These are phyloP conservation scores for Epistrophella euchroma DNA, from an alignment of 2,888 invertebrate genomes.

Conservation along the genomic window DNA sequence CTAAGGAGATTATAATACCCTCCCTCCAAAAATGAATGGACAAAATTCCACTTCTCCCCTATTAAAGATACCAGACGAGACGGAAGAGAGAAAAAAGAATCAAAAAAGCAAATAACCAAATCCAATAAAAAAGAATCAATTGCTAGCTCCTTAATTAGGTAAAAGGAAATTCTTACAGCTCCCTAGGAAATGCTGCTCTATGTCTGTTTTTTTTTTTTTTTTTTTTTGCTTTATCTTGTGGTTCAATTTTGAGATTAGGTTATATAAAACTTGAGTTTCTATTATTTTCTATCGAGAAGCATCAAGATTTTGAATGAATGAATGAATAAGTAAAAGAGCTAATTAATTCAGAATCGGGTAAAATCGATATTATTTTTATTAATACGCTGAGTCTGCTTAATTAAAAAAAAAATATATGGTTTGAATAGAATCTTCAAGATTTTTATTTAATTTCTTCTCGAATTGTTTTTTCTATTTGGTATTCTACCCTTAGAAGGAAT, in stretches of 20 bases:
- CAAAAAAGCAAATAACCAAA: constrained; percentile 24
- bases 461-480: constrained; percentile 3
- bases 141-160: constrained; percentile 69
- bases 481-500: neutral
- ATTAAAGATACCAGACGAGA: constrained; percentile 1
- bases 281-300: constrained; percentile 44
- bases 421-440: constrained; percentile 48
- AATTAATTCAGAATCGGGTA: constrained; percentile 57
- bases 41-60: accelerated
- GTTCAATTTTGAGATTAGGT: constrained; percentile 49
- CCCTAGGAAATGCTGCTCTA: constrained; percentile 12
- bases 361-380: constrained; percentile 44
- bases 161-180: constrained; percentile 58
- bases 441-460: constrained; percentile 2
- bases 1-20: constrained; percentile 5
- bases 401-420: constrained; percentile 31
- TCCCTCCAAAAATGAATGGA: neutral
- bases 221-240: neutral
- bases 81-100: constrained; percentile 12
- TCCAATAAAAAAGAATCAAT: constrained; percentile 47
- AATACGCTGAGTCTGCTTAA: constrained; percentile 43
- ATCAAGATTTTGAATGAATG: neutral
- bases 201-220: neutral
- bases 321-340: constrained; percentile 1
- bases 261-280: constrained; percentile 57